phyloP scores from a whole-genome alignment of 2,113 vertebrate species.

The Spermophilus dauricus region DNA sequence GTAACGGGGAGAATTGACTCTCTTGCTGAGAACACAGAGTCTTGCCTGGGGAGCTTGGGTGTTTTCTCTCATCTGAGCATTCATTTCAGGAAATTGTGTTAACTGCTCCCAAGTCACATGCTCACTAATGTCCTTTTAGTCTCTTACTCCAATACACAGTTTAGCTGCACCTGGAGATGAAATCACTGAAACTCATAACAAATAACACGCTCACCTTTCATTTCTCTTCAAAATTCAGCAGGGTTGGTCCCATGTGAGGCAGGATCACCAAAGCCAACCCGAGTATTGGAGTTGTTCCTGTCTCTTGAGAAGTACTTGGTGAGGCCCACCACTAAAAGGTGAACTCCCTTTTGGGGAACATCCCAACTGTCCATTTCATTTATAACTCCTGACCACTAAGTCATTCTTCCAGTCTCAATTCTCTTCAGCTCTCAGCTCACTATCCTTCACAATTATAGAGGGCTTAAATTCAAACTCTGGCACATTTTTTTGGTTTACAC shows the following conservation, averaged over 20 bases:
- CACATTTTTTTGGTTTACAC: neutral
- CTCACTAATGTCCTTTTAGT: neutral
- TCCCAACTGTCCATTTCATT: neutral
- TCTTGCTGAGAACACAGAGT: neutral
- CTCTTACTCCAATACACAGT: neutral
- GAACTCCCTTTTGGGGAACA: neutral
- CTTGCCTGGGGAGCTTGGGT: neutral
- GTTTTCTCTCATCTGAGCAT: neutral
- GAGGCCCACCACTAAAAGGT: neutral
- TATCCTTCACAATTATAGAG: neutral
- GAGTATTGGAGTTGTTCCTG: neutral
- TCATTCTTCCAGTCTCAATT: neutral
- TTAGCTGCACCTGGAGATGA: neutral
- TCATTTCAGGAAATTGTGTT: neutral
- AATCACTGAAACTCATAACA: neutral
- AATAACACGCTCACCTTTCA: neutral
- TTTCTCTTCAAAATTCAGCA: neutral
- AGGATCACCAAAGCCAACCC: neutral
- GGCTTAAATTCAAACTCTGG: neutral
- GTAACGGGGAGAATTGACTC: neutral
- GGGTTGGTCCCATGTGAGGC: neutral
- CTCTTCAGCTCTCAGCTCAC: neutral
- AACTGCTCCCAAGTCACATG: neutral
- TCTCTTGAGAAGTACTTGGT: neutral
- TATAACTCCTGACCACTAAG: neutral